Conservation (phyloP, 1,140 invertebrate genomes). For the Acromyrmex heyeri region DNA sequence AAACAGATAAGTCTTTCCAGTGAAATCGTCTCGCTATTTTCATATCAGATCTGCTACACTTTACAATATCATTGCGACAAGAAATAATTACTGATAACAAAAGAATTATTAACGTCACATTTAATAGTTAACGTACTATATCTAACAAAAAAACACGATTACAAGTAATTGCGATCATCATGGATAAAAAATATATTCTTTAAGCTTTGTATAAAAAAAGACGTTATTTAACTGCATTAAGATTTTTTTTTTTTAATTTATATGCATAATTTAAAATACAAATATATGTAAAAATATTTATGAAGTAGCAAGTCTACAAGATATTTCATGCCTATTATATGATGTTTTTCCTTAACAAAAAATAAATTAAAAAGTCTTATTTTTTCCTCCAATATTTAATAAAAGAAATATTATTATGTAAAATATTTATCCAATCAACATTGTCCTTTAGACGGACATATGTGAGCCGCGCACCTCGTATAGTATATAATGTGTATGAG, state of each 20-base stretch:
- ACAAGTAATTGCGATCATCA: background rate
- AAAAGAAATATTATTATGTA: background rate
- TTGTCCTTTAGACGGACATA: background rate
- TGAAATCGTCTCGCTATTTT: background rate
- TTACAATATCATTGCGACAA: background rate
- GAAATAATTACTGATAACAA: slow-evolving; percentile 10
- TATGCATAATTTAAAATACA: background rate
- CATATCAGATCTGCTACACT: background rate
- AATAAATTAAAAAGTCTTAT: background rate
- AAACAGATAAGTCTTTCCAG: slow-evolving; percentile 1
- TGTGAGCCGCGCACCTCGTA: background rate
- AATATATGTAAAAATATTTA: background rate
- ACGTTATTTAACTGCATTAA: background rate
- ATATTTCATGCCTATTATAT: background rate
- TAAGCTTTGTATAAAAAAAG: background rate
- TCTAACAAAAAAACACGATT: background rate
- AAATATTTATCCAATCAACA: background rate
- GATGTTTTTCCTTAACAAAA: background rate
- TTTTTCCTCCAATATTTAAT: background rate
- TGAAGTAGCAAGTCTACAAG: background rate
- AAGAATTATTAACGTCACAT: background rate
- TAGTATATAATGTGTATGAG: background rate
- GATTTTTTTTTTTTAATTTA: background rate
- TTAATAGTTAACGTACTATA: background rate
- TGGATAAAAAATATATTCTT: background rate